Evolutionary conservation across 2,113 vertebrate genomes (phyloP), one percentile per base, ranked within the genome.

Genomic region (Onychorhynchus coronatus): DNA sequence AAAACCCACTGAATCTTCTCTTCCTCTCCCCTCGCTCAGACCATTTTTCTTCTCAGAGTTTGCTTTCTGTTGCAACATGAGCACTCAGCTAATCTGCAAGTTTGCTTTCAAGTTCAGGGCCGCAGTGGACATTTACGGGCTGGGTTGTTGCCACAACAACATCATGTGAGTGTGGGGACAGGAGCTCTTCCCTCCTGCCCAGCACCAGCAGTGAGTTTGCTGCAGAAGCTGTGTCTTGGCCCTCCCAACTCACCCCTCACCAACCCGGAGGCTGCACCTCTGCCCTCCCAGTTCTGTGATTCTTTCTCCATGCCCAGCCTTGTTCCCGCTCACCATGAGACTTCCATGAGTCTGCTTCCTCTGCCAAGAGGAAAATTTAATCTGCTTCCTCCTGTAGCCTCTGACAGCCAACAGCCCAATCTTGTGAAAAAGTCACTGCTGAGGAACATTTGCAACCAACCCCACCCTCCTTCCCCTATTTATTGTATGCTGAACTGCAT

Each of bases 271-370:
- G 37, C 39, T 31, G 2, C 53, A 55, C 4, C 6, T 11, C 8
- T 35, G 10, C 25, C 14, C 44, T 4, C 31, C 42, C 52, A 66
- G 0, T 66, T 50, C 52, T 58, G 16, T 55, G 31, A 42, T 49
- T 65, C 49, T 42, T 35, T 16, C 80, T 70, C 33, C 18, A 17
- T 9, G 6, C 13, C 37, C 18, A 47, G 20, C 25, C 12, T 81
- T 81, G 15, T 3, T 81, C 55, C 41, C 65, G 17, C 42, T 74
- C 41, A 35, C 24, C 1, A 0, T 0, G 2, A 15, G 19, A 62
- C 25, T 77, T 81, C 23, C 20, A 23, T 0, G 0, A 35, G 9
- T 6, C 27, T 11, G 7, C 28, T 68, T 4, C 0, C 28, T 23
- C n/a, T 88, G 44, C 12, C 53, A 49, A 59, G 35, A 59, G 3